phyloP scores from a whole-genome alignment of 2,113 vertebrate species.

The Cisticola juncidis region DNA sequence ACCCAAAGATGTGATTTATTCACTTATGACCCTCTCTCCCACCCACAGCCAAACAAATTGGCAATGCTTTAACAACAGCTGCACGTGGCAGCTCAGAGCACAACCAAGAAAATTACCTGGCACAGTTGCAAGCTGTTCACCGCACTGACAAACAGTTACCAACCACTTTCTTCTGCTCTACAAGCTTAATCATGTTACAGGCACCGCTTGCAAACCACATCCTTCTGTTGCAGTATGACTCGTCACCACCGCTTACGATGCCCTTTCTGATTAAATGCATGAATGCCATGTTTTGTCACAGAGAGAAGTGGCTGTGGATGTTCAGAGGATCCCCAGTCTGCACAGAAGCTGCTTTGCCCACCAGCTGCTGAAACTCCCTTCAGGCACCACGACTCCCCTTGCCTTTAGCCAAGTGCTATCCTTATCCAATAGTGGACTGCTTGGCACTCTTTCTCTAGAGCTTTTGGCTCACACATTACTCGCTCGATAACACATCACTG shows the following conservation, averaged over 20 bases:
- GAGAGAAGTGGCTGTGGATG: accelerated
- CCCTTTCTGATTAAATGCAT: not conserved
- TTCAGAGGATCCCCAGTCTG: not conserved
- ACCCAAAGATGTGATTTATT: not conserved
- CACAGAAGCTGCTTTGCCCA: not conserved
- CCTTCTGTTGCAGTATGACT: conserved; percentile 36
- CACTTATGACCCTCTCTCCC: not conserved
- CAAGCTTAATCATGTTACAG: conserved; percentile 21
- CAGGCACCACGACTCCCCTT: not conserved
- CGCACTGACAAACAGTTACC: conserved; percentile 8
- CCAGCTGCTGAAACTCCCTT: not conserved
- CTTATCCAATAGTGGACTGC: not conserved
- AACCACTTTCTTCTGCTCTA: conserved; percentile 44
- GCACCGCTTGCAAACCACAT: conserved; percentile 24
- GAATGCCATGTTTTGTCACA: accelerated
- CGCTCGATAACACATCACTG: not conserved
- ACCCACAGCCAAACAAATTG: not conserved
- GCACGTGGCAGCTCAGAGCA: not conserved
- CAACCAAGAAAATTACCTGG: conserved; percentile 1
- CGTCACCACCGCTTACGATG: not conserved
- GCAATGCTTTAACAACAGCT: not conserved
- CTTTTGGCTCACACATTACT: not conserved
- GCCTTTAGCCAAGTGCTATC: not conserved
- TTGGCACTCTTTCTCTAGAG: not conserved
- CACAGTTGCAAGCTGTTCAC: not conserved